Evolutionary conservation across 2,888 invertebrate genomes (phyloP), one percentile per base, ranked within the genome.

Genomic region (Dryocosmus kuriphilus): DNA sequence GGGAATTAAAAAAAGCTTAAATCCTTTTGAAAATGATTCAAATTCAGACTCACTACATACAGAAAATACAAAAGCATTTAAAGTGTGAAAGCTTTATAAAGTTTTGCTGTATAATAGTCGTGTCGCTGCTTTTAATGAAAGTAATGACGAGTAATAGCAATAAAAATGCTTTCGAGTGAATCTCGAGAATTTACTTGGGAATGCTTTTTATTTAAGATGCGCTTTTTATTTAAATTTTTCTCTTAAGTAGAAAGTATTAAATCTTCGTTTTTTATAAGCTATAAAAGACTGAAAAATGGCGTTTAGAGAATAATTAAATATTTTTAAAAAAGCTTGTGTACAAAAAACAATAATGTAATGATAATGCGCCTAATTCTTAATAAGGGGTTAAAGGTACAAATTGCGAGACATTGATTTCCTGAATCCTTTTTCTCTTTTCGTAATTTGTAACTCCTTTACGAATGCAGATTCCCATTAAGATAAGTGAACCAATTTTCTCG

Each of bases 401-500:
- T 4, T 22, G 27, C 14, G 16, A 14, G 14, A 11, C 57, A 24
- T 11, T 1, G 22, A 14, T 27, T 14, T 57, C 8, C 41, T 19
- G 38, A 27, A 41, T 38, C 41, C 24, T 38, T 65, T 24, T 24
- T 24, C 24, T 19, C 24, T 41, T 24, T 67, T 46, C 46, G n/a
- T n/a, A n/a, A n/a, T n/a, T n/a, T n/a, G n/a, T n/a, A 19, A 46
- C 27, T 19, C 46, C 41, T 46, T 27, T 67, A 24, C 19, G 7
- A 46, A 67, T 46, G 46, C 19, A 30, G 46, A 46, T 67, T 63
- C 41, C 41, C 38, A 46, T 67, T 51, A 30, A 51, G 30, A 71
- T 71, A 51, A 71, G 51, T 32, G 30, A 51, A 71, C 46, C 27
- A 71, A 51, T 71, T 71, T 71, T 71, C 51, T 46, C 51, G 22